A percentile compares a stretch with the other conserved stretches of the same genome.
Conservation (phyloP, 2,888 invertebrate species). For the Stratiomys singularior region DNA sequence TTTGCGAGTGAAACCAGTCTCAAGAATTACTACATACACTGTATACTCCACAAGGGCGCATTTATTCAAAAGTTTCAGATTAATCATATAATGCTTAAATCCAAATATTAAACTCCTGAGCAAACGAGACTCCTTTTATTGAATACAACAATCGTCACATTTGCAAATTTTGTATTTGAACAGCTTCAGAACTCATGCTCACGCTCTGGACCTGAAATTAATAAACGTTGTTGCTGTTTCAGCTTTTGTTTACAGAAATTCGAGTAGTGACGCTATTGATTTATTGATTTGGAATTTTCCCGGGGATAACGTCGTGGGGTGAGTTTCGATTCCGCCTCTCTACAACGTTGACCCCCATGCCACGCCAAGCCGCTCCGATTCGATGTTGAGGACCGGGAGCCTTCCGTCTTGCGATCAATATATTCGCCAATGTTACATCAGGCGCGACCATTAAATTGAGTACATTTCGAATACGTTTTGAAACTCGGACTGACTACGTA, state of each 20-base stretch:
- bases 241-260: conserved; percentile 29
- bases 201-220: no score
- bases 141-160: no score
- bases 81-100: no score
- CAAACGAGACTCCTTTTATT: no score
- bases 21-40: no score
- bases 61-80: no score
- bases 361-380: not conserved
- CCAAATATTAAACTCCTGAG: no score
- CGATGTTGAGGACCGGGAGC: conserved; percentile 2
- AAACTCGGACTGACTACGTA: not conserved
- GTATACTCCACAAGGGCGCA: no score
- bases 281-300: conserved; percentile 50
- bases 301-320: conserved; percentile 29
- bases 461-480: not conserved
- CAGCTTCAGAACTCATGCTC: no score
- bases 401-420: conserved; percentile 17
- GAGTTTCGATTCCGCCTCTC: not conserved
- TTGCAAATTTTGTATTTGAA: no score
- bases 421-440: not conserved
- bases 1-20: no score
- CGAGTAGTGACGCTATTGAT: conserved; percentile 45
- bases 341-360: conserved; percentile 26
- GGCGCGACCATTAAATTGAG: not conserved
- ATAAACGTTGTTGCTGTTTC: not conserved